Conservation (phyloP, 2,113 vertebrate genomes). For the Apeltes quadracus region DNA sequence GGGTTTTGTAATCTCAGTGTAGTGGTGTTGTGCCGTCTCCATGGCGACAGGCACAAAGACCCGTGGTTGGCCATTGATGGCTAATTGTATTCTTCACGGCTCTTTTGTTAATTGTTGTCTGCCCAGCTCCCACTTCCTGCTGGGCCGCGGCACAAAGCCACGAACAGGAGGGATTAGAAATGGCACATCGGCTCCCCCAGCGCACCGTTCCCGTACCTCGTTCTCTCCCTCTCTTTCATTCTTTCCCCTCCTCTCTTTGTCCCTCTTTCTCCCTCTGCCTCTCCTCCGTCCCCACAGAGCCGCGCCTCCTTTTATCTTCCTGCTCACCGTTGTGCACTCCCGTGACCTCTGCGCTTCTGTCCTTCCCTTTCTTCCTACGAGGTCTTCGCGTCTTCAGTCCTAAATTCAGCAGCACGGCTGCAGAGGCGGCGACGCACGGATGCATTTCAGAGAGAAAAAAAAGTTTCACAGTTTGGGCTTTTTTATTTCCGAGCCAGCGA, state of each 20-base stretch:
- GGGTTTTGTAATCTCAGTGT: slow-evolving; percentile 82
- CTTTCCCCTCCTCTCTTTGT: slow-evolving; percentile 37
- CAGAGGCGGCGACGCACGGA: background rate
- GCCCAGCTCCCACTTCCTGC: slow-evolving; percentile 84
- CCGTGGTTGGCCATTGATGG: slow-evolving; percentile 91
- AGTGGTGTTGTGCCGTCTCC: slow-evolving; percentile 84
- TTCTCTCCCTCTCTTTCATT: slow-evolving; percentile 51
- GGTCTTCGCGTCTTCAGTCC: slow-evolving; percentile 37
- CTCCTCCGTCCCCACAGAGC: slow-evolving; percentile 48
- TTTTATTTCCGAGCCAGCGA: background rate
- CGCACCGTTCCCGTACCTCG: slow-evolving; percentile 54
- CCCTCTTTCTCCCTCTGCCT: slow-evolving; percentile 40
- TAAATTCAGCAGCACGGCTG: background rate
- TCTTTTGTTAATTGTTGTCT: slow-evolving; percentile 91
- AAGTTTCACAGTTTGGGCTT: background rate
- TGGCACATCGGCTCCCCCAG: slow-evolving; percentile 80
- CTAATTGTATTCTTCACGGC: slow-evolving; percentile 90
- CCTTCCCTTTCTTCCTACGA: slow-evolving; percentile 28
- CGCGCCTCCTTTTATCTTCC: slow-evolving; percentile 64
- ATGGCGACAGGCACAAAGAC: slow-evolving; percentile 93
- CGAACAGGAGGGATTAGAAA: slow-evolving; percentile 87
- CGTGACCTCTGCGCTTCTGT: slow-evolving; percentile 54
- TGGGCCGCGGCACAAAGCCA: slow-evolving; percentile 85
- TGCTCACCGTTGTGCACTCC: slow-evolving; percentile 55
- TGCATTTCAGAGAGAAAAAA: background rate